Evolutionary conservation across 2,797 vertebrate species (phyloP).

Genomic region (Odontamblyopus rebecca): DNA sequence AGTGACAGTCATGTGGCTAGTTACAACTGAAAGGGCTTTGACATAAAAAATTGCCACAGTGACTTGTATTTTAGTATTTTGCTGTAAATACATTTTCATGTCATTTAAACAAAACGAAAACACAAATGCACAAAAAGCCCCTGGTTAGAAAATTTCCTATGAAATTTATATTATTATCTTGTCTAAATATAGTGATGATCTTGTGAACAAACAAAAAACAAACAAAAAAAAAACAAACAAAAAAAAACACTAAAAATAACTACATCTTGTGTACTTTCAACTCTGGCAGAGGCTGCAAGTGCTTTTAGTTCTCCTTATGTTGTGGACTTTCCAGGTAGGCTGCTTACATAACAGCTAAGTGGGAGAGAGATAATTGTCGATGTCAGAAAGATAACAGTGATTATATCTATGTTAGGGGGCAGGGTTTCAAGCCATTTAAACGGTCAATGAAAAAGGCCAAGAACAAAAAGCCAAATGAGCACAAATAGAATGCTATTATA

Average conservation of each 20-base stretch:
- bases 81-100: no score
- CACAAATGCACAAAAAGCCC: no score
- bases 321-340: constrained; percentile 37
- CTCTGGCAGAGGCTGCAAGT: constrained; percentile 17
- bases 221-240: no score
- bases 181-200: constrained; percentile 3
- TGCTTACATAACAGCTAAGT: constrained; percentile 48
- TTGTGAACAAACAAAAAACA: no score
- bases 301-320: constrained; percentile 33
- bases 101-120: no score
- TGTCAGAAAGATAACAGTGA: constrained; percentile 44
- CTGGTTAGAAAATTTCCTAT: no score
- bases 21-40: no score
- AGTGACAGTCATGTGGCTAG: no score
- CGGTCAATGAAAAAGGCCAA: constrained; percentile 4
- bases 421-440: neutral
- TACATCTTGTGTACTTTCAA: constrained; percentile 1
- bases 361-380: constrained; percentile 37
- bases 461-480: neutral
- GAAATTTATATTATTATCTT: neutral
- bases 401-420: constrained; percentile 34
- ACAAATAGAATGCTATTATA: constrained; percentile 7
- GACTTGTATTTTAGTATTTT: no score
- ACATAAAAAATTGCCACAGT: no score
- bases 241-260: neutral